Conservation (phyloP, 2,888 invertebrate species). For the Danaus chrysippus region DNA sequence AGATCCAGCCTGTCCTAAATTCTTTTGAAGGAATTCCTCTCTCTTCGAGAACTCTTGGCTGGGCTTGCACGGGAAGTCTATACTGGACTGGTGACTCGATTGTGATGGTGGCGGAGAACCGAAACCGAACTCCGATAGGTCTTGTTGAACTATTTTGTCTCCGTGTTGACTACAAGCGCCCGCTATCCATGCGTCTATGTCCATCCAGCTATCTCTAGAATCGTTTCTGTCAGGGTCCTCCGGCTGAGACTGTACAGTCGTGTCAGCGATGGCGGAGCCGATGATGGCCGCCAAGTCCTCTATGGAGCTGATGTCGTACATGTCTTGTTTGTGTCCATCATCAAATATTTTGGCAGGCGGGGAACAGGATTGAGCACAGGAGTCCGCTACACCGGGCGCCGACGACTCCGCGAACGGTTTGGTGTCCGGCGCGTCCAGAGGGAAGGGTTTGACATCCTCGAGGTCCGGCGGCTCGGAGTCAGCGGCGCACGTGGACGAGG, state of each 20-base stretch:
- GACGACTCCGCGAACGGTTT: constrained; percentile 73
- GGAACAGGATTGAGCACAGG: constrained; percentile 75
- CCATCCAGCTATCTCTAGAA: constrained; percentile 92
- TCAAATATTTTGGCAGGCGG: constrained; percentile 74
- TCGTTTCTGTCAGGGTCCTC: constrained; percentile 85
- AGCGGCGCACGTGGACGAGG: constrained; percentile 85
- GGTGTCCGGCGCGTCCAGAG: constrained; percentile 74
- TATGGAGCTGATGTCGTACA: constrained; percentile 86
- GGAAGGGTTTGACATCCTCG: constrained; percentile 81
- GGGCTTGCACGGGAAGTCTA: constrained; percentile 69
- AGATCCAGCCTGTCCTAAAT: constrained; percentile 80
- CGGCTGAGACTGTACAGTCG: constrained; percentile 87
- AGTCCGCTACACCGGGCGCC: constrained; percentile 79
- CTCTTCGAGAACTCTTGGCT: constrained; percentile 67
- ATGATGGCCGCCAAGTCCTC: constrained; percentile 93
- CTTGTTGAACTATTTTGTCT: constrained; percentile 83
- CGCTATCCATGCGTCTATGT: constrained; percentile 92
- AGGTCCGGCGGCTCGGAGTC: constrained; percentile 81
- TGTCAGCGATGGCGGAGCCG: constrained; percentile 93
- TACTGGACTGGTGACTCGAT: constrained; percentile 71
- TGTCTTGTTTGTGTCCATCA: constrained; percentile 76
- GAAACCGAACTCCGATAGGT: constrained; percentile 83
- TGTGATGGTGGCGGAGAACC: constrained; percentile 80
- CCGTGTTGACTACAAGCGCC: constrained; percentile 87
- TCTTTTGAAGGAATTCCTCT: constrained; percentile 72